phyloP scores from a whole-genome alignment of 2,113 vertebrate species.

The Struthio camelus region DNA sequence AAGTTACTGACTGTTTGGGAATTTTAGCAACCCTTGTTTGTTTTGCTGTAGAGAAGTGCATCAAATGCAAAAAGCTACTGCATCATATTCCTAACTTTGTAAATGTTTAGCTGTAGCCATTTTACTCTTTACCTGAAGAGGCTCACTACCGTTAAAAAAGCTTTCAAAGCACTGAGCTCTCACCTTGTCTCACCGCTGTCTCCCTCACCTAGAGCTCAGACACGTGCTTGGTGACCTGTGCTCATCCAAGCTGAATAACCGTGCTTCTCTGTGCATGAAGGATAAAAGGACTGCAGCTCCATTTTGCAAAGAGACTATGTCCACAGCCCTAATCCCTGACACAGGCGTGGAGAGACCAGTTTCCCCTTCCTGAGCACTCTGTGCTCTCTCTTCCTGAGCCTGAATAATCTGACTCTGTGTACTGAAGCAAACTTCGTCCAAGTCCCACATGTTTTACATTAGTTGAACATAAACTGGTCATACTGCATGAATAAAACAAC shows the following conservation, averaged over 20 bases:
- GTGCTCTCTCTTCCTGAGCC: not conserved
- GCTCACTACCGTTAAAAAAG: not conserved
- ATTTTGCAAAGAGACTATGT: not conserved
- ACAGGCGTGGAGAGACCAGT: rapidly evolving
- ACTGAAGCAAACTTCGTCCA: not conserved
- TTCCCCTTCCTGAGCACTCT: not conserved
- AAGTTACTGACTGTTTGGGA: not conserved
- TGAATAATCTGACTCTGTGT: not conserved
- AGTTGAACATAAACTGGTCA: conserved; percentile 59
- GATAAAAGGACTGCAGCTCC: not conserved
- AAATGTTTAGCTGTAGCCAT: not conserved
- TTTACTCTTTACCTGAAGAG: not conserved
- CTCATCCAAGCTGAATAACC: not conserved
- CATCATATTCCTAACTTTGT: not conserved
- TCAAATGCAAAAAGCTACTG: not conserved
- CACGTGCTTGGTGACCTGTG: not conserved
- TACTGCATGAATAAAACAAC: conserved; percentile 51
- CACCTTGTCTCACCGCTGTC: too few relatives aligned
- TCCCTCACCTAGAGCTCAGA: too few relatives aligned
- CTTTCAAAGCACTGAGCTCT: not conserved
- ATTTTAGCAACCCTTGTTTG: not conserved
- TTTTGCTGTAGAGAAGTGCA: not conserved
- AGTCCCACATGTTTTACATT: conserved; percentile 59
- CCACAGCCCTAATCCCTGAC: not conserved
- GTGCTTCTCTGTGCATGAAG: not conserved